Base-by-base conservation (phyloP, 2,113 vertebrate species). In the Polypterus senegalus region DNA sequence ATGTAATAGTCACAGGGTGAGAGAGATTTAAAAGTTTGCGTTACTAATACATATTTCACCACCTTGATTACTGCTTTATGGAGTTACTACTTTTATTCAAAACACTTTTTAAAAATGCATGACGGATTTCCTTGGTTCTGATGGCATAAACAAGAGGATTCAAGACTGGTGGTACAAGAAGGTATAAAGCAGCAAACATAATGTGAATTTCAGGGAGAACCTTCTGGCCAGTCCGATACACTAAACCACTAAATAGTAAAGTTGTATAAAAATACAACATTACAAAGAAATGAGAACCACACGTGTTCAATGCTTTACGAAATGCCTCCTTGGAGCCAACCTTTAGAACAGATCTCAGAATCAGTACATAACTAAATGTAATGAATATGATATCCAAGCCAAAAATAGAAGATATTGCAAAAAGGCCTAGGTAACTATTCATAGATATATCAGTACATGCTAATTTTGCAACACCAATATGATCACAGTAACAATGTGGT, bases 401-500 rank as follows among this genome's bases (percentile, higher is more conserved):
- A 9, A 69, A 72, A 49, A 73, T 72, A 54, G 69, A 72, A 56
- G 72, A 60, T 9, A 73, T 66, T n/a, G 69, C 68, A 8, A 59
- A 67, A 43, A 77, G 70, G 5, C 74, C 69, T 3, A 65, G 74
- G 10, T 71, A 63, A 27, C 66, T 69, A 46, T 73, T 77, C 59
- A 73, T 59, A 0, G 3, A 8, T 4, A 67, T 74, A 27, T 68
- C 71, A 61, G 67, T 70, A 47, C 68, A 72, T 11, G 71, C 66
- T 9, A 77, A 67, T 7, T 10, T 54, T 69, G 72, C 68, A 10
- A 73, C 65, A 3, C 70, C 72, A 61, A 73, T 67, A 46, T 76
- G 74, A 54, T 76, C 67, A 43, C 70, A 77, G 64, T 76, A 74
- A 53, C 69, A 73, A 54, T 74, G 67, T 4, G 70, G 71, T 10